Evolutionary conservation across 2,888 invertebrate species (phyloP).

Genomic region (Tetheella fluctuosa): DNA sequence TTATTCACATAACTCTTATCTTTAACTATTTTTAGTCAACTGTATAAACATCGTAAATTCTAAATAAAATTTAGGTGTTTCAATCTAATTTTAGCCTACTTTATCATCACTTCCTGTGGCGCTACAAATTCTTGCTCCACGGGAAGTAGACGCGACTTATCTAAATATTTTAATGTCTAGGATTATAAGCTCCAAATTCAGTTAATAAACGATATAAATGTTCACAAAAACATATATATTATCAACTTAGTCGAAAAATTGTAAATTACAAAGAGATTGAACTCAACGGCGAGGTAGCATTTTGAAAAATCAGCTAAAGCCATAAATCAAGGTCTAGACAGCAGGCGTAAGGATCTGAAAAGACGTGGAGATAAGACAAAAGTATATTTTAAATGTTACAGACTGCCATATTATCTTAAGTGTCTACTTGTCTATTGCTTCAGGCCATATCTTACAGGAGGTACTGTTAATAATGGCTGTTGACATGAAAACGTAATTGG

Average conservation of each 20-base stretch:
- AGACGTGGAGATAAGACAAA: background rate
- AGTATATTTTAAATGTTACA: background rate
- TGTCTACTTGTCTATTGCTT: background rate
- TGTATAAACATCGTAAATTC: background rate
- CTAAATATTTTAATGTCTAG: conserved; percentile 4
- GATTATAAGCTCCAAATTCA: background rate
- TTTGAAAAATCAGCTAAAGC: background rate
- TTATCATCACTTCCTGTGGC: conserved; percentile 3
- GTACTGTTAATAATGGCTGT: background rate
- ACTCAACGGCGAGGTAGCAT: background rate
- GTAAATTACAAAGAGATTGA: background rate
- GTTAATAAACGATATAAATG: conserved; percentile 3
- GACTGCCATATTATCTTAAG: background rate
- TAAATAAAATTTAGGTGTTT: background rate
- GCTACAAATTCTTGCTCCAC: conserved; percentile 6
- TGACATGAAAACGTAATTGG: background rate
- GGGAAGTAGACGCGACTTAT: conserved; percentile 6
- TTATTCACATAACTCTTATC: conserved; percentile 20
- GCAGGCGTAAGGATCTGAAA: background rate
- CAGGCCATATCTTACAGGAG: too few species aligned
- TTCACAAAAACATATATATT: background rate
- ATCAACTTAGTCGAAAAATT: background rate
- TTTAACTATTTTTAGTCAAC: background rate
- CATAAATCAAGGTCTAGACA: background rate
- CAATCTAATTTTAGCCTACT: conserved; percentile 2